These are phyloP conservation scores for Anthophora plumipes DNA, from an alignment of 2,888 invertebrate genomes.

Conservation along the genomic window DNA sequence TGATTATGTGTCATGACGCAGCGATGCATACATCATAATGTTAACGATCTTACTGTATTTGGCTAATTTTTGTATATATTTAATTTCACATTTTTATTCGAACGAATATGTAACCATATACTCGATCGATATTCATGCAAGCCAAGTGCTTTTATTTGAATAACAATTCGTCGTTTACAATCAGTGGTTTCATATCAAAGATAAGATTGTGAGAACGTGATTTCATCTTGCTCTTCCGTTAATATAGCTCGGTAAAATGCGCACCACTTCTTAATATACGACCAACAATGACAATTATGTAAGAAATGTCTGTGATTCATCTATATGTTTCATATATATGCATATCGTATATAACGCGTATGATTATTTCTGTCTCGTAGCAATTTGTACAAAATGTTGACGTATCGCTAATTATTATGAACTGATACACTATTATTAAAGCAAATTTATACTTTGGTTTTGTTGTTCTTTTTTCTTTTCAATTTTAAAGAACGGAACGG, in stretches of 20 bases:
- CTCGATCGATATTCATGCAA: neutral
- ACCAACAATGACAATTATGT: slow-evolving; percentile 16
- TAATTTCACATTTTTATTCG: neutral
- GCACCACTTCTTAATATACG: neutral
- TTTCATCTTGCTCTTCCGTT: neutral
- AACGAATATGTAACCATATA: neutral
- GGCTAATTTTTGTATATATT: neutral
- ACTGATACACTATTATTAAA: neutral
- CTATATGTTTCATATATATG: neutral
- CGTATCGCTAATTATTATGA: neutral
- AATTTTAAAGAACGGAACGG: neutral
- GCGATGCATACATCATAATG: too few relatives aligned
- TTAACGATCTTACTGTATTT: too few relatives aligned
- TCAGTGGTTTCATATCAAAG: neutral
- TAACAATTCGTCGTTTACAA: neutral
- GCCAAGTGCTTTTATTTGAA: neutral
- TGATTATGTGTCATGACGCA: too few relatives aligned
- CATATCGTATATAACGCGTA: neutral
- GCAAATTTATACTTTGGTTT: neutral
- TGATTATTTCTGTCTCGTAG: neutral
- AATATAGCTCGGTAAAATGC: neutral
- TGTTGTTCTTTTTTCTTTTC: neutral
- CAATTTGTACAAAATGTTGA: neutral
- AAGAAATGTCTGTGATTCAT: slow-evolving; percentile 12
- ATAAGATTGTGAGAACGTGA: neutral